phyloP scores from a whole-genome alignment of 2,113 vertebrate genomes.

The Dermatemys mawii region DNA sequence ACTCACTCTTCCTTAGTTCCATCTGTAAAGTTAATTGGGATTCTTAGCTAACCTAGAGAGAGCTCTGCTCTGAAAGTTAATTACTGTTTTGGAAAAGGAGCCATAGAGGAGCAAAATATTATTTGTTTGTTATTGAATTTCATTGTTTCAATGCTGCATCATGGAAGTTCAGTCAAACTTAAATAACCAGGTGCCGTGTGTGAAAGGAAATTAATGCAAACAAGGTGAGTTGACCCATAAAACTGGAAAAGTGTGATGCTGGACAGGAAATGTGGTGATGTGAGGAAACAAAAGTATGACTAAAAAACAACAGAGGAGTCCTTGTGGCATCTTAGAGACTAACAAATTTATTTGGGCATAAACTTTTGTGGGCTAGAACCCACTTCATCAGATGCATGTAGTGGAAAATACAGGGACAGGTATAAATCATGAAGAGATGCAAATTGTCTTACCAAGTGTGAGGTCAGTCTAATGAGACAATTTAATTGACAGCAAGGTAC shows the following conservation, averaged over 20 bases:
- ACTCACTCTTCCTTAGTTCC: background rate
- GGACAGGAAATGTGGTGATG: background rate
- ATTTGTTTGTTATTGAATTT: constrained; percentile 17
- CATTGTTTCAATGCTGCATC: constrained; percentile 38
- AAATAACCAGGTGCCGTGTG: background rate
- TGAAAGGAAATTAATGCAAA: constrained; percentile 4
- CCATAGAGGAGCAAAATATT: background rate
- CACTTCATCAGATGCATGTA: no score
- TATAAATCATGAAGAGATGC: no score
- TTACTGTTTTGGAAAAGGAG: background rate
- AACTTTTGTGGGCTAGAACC: no score
- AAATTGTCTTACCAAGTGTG: no score
- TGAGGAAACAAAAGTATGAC: background rate
- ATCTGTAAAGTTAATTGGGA: constrained; percentile 9
- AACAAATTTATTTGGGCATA: no score
- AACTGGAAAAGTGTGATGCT: background rate
- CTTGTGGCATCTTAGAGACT: no score
- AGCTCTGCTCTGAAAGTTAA: background rate
- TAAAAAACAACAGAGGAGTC: background rate
- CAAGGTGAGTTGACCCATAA: background rate
- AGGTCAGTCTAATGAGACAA: no score
- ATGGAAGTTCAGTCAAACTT: background rate
- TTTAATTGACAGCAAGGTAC: no score
- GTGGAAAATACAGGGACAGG: no score
- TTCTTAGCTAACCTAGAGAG: background rate